These are phyloP conservation scores for Atherinosoma microstoma DNA, from an alignment of 2,797 vertebrate genomes.

Conservation along the genomic window DNA sequence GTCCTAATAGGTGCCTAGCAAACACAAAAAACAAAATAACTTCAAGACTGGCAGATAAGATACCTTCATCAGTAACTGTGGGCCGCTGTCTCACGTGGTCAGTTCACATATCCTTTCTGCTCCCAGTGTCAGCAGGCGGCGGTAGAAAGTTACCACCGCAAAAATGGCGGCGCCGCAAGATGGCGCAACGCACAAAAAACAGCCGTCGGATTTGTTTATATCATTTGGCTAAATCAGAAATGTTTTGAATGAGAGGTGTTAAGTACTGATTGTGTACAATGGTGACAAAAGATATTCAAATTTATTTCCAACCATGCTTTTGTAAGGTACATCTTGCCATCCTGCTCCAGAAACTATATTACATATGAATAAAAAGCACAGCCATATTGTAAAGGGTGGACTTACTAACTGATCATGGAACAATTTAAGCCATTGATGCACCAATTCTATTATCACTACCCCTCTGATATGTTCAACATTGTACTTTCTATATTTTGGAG, in stretches of 20 bases:
- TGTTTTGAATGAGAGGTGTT: conserved; percentile 31
- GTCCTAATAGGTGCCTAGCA: too few species aligned
- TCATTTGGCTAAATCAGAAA: conserved; percentile 39
- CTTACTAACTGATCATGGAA: conserved; percentile 1
- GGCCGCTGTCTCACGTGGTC: too few species aligned
- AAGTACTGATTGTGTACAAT: conserved; percentile 40
- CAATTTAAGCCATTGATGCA: background rate
- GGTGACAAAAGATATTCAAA: conserved; percentile 49
- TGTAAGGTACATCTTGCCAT: conserved; percentile 22
- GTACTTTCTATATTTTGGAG: background rate
- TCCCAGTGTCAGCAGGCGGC: too few species aligned
- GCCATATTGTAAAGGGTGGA: conserved; percentile 2
- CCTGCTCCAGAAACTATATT: conserved; percentile 38
- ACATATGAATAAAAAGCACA: conserved; percentile 38
- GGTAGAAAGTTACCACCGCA: too few species aligned
- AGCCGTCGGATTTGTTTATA: background rate
- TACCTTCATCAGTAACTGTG: too few species aligned
- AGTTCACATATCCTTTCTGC: too few species aligned
- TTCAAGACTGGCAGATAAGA: too few species aligned
- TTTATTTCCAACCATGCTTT: conserved; percentile 31
- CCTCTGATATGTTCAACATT: conserved; percentile 4
- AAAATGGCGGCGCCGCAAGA: too few species aligned
- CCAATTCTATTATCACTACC: background rate
- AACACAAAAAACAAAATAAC: too few species aligned
- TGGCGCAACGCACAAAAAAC: too few species aligned